Evolutionary conservation across 2,888 invertebrate species (phyloP).

Genomic region (Cartodere bifasciata): DNA sequence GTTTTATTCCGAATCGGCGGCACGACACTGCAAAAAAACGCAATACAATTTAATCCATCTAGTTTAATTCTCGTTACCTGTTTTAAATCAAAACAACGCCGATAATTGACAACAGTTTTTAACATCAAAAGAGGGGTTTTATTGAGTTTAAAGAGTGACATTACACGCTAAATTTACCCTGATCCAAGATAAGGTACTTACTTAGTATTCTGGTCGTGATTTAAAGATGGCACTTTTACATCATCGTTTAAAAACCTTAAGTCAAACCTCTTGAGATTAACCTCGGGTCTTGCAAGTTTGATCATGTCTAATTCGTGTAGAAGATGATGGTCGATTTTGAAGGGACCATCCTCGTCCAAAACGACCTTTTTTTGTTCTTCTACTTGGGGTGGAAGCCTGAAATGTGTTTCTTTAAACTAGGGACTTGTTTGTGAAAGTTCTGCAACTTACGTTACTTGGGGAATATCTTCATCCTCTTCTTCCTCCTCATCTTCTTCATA

Average conservation of each 20-base stretch:
- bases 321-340: slow-evolving; percentile 61
- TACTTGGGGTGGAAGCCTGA: slow-evolving; percentile 31
- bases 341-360: slow-evolving; percentile 57
- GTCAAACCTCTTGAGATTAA: slow-evolving; percentile 32
- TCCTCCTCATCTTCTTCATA: slow-evolving; percentile 29
- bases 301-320: slow-evolving; percentile 52
- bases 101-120: too few relatives aligned
- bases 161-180: too few relatives aligned
- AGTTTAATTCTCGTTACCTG: too few relatives aligned
- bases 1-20: too few relatives aligned
- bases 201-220: slow-evolving; percentile 27
- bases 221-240: slow-evolving; percentile 26
- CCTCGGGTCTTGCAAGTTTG: slow-evolving; percentile 16
- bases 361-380: slow-evolving; percentile 35
- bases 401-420: too few relatives aligned
- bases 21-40: too few relatives aligned
- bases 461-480: slow-evolving; percentile 26
- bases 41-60: too few relatives aligned
- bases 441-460: slow-evolving; percentile 23
- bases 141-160: too few relatives aligned
- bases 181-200: slow-evolving; percentile 17
- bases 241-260: slow-evolving; percentile 30
- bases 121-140: too few relatives aligned
- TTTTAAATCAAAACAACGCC: too few relatives aligned
- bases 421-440: too few relatives aligned